Base-by-base conservation (phyloP, 2,888 invertebrate species). In the Dolomedes plantarius region DNA sequence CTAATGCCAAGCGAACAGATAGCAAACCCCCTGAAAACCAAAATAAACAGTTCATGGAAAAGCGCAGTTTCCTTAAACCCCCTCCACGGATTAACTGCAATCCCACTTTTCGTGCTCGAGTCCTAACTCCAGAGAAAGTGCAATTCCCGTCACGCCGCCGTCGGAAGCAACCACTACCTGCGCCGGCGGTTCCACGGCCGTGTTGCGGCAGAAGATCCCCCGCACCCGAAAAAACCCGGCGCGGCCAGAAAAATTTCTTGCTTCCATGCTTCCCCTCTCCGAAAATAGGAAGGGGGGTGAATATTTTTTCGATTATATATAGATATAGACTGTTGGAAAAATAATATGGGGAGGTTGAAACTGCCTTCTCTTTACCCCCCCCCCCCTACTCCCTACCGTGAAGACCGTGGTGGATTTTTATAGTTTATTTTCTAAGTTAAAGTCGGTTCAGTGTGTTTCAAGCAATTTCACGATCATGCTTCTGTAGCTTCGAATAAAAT, bases 381-480 rank as follows among this genome's bases (percentile, higher is more conserved):
- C 32, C 31, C 31, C 2, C 7, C 32, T 65, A 7, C 1, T 13
- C 16, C 29, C 23, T 28, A n/a, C n/a, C n/a, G 19, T 2, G 65
- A 11, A 32, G 50, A 32, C 23, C n/a, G 46, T 46, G 46, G 31
- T 64, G 31, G 65, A 32, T 71, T 72, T 79, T 80, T 56, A 16
- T 69, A 62, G 72, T 76, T 83, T 77, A 75, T 82, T 71, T 71
- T 71, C 32, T 41, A 75, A 75, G 72, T 72, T 68, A 62, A 82
- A 82, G 72, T 72, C 76, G n/a, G 76, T 71, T 56, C 19, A 46
- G 65, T 83, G 76, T 85, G 77, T 85, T 85, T 85, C 77, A 77
- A 73, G 83, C 83, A 77, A 85, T 85, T 85, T 85, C 83, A 85
- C 83, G 83, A 85, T 85, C 73, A 85, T 85, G 83, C 77, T 77